phyloP scores from a whole-genome alignment of 2,888 invertebrate genomes.

The Habroteleia sp. region DNA sequence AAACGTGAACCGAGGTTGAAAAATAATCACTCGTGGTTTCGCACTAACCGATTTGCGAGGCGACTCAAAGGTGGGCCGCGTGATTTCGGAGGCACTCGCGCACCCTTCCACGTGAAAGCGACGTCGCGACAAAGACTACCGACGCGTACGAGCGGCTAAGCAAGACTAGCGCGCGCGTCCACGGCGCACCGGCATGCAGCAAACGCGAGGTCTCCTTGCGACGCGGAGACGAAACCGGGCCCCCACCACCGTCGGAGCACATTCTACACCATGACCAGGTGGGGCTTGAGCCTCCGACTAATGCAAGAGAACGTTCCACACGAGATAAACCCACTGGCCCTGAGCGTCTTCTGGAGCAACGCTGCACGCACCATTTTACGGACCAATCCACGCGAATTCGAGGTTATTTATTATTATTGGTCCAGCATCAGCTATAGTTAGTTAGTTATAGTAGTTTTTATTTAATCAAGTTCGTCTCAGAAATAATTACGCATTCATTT shows the following conservation, averaged over 20 bases:
- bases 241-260: slow-evolving; percentile 45
- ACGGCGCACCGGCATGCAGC: slow-evolving; percentile 70
- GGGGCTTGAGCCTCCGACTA: slow-evolving; percentile 46
- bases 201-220: slow-evolving; percentile 64
- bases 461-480: no score
- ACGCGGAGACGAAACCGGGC: slow-evolving; percentile 69
- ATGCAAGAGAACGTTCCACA: slow-evolving; percentile 57
- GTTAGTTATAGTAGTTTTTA: no score
- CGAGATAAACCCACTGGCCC: slow-evolving; percentile 61
- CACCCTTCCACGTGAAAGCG: slow-evolving; percentile 70
- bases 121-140: slow-evolving; percentile 66
- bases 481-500: no score
- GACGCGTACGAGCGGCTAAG: slow-evolving; percentile 75
- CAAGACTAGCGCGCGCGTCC: slow-evolving; percentile 75
- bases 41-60: slow-evolving; percentile 8
- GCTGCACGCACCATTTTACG: slow-evolving; percentile 29
- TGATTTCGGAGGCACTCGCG: slow-evolving; percentile 48
- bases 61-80: slow-evolving; percentile 15
- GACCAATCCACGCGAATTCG: not conserved
- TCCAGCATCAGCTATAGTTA: no score
- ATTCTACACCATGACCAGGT: slow-evolving; percentile 56
- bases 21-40: slow-evolving; percentile 7
- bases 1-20: not conserved
- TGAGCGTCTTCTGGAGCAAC: slow-evolving; percentile 57
- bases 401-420: not conserved